These are phyloP conservation scores for Gallinago stenura DNA, from an alignment of 2,797 vertebrate species.

Conservation along the genomic window DNA sequence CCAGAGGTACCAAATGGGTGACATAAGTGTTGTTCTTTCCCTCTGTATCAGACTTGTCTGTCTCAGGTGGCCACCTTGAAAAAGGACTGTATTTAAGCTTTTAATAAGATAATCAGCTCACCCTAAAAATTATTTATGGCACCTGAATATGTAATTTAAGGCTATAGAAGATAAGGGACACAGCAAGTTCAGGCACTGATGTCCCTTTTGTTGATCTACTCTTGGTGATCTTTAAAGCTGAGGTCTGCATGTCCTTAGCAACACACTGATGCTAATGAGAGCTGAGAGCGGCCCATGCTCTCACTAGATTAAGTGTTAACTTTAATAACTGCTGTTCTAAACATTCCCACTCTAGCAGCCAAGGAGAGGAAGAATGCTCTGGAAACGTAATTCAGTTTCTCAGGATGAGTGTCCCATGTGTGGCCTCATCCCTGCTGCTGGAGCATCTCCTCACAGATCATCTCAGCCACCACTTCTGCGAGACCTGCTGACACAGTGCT, in stretches of 20 bases:
- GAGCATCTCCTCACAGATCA: background rate
- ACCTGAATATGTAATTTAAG: background rate
- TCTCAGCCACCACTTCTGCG: background rate
- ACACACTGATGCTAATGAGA: background rate
- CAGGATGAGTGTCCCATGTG: fast-evolving
- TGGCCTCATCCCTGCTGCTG: background rate
- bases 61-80: background rate
- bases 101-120: background rate
- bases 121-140: background rate
- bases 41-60: background rate
- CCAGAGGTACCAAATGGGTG: background rate
- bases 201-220: background rate
- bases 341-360: background rate
- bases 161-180: background rate
- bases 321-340: conserved; percentile 17
- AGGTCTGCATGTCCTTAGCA: background rate
- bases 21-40: fast-evolving
- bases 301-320: background rate
- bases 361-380: background rate
- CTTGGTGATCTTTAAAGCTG: background rate
- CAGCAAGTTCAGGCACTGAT: background rate
- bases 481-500: background rate
- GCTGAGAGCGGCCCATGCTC: background rate
- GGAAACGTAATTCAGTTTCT: conserved; percentile 1
- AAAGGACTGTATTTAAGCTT: background rate